Conservation (phyloP, 2,888 invertebrate genomes). For the Fissipunctia ypsillon region DNA sequence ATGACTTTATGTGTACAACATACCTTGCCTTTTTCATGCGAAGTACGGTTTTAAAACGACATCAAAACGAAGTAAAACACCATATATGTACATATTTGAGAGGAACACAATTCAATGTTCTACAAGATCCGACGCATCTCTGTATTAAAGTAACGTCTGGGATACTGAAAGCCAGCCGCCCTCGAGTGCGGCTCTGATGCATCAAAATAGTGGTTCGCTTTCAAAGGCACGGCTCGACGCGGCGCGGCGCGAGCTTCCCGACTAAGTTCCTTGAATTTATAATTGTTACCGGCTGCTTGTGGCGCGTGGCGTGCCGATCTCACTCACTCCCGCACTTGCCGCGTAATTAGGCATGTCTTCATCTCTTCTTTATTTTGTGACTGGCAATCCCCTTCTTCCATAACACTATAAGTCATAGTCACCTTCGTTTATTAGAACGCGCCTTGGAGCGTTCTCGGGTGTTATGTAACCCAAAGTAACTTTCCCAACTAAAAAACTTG, state of each 20-base stretch:
- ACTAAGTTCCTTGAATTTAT: constrained; percentile 72
- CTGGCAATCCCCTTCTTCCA: constrained; percentile 45
- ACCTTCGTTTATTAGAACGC: constrained; percentile 57
- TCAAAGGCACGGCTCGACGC: constrained; percentile 64
- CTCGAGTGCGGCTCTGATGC: constrained; percentile 70
- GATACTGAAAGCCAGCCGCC: constrained; percentile 77
- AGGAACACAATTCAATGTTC: constrained; percentile 58
- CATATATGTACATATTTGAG: constrained; percentile 43
- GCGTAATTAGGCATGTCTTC: constrained; percentile 67
- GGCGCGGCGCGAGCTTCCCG: constrained; percentile 39
- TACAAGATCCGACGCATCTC: constrained; percentile 62
- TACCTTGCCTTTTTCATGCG: constrained; percentile 41
- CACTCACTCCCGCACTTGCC: constrained; percentile 58
- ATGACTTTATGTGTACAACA: constrained; percentile 28
- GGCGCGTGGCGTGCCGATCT: constrained; percentile 62
- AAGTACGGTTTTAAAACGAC: constrained; percentile 18
- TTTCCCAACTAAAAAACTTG: constrained; percentile 53
- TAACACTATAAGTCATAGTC: constrained; percentile 44
- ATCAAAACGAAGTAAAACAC: constrained; percentile 36
- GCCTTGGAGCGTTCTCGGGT: constrained; percentile 31
- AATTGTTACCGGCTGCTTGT: constrained; percentile 70
- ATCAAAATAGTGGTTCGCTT: constrained; percentile 71
- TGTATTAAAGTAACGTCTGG: constrained; percentile 66
- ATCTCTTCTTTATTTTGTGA: constrained; percentile 53
- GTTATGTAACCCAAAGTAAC: constrained; percentile 54